Evolutionary conservation across 2,888 invertebrate genomes (phyloP).

Genomic region (Salticus scenicus): DNA sequence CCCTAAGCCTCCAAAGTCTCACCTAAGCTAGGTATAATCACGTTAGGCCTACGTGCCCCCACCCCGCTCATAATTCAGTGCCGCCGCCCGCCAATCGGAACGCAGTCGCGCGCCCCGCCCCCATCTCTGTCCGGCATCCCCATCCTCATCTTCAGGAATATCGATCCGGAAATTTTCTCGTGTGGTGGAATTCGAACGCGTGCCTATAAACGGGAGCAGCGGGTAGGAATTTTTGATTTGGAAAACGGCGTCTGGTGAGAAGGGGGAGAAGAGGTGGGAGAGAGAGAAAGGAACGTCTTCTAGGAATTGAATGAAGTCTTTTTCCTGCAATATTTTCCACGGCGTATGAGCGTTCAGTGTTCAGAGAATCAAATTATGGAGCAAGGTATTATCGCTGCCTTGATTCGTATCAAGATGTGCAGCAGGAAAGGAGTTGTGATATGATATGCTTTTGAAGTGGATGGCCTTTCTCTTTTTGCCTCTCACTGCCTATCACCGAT

Average conservation of each 20-base stretch:
- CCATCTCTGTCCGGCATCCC: constrained; percentile 5
- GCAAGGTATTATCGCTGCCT: not conserved
- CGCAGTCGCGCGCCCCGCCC: constrained; percentile 51
- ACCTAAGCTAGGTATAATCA: constrained; percentile 71
- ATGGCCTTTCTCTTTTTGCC: not conserved
- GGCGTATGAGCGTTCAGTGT: constrained; percentile 15
- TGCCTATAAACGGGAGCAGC: not conserved
- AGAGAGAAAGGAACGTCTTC: not conserved
- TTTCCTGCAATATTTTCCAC: constrained; percentile 10
- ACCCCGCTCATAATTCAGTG: constrained; percentile 66
- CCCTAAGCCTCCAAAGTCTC: constrained; percentile 68
- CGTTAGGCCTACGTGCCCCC: constrained; percentile 67
- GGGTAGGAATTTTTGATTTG: constrained; percentile 27
- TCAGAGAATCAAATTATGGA: constrained; percentile 5
- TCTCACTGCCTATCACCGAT: too few species aligned
- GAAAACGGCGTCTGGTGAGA: not conserved
- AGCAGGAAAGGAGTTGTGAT: not conserved
- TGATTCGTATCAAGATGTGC: not conserved
- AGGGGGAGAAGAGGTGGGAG: not conserved
- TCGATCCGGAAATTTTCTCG: constrained; percentile 25
- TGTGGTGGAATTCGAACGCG: constrained; percentile 5
- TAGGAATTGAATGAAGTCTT: not conserved
- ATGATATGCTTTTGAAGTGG: not conserved
- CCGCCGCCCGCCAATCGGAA: constrained; percentile 51
- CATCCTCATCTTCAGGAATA: constrained; percentile 23